Evolutionary conservation across 2,888 invertebrate species (phyloP).

Genomic region (Lepidonotus clava): DNA sequence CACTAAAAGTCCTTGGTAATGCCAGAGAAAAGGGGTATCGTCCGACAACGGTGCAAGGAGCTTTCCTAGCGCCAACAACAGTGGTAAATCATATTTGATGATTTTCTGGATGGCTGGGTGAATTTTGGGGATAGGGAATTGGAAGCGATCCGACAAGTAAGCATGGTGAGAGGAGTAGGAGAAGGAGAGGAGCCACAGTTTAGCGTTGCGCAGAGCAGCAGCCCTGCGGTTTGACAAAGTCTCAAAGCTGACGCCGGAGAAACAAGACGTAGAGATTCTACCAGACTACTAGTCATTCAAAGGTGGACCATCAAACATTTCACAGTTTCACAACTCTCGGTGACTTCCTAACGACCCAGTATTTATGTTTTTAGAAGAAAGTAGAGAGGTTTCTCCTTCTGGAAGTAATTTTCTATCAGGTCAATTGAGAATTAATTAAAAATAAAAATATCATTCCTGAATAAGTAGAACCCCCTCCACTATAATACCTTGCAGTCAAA

Average conservation of each 20-base stretch:
- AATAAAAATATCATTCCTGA: not conserved
- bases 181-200: not conserved
- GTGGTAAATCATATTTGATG: not conserved
- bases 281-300: not conserved
- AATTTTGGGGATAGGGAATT: not conserved
- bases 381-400: not conserved
- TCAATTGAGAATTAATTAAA: not conserved
- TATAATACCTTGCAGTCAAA: no score
- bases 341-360: not conserved
- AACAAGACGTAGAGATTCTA: not conserved
- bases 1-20: constrained; percentile 28
- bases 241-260: not conserved
- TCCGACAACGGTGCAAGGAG: no score
- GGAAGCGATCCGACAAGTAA: not conserved
- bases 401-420: no score
- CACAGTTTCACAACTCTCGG: not conserved
- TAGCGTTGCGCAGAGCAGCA: not conserved
- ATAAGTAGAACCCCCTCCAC: no score
- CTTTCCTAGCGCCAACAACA: no score
- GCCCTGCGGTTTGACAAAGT: not conserved
- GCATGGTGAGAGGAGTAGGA: not conserved
- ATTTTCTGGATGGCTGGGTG: not conserved
- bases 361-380: no score
- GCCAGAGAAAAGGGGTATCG: not conserved
- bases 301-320: no score